Evolutionary conservation across 2,113 vertebrate species (phyloP).

Genomic region (Holacanthus passer): DNA sequence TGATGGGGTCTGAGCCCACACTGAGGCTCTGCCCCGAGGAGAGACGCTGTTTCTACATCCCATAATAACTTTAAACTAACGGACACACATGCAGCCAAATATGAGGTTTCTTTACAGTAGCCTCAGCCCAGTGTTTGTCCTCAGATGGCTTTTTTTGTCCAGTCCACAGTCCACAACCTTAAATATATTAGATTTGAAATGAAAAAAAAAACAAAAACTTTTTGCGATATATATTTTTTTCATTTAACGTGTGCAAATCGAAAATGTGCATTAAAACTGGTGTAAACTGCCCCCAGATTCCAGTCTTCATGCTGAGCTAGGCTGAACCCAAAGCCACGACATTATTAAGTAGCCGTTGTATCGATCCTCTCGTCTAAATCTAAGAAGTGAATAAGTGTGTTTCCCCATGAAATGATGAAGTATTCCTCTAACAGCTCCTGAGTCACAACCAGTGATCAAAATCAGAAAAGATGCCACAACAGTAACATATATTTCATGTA

Average conservation of each 20-base stretch:
- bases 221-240: too few species aligned
- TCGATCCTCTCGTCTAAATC: too few species aligned
- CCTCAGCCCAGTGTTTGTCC: too few species aligned
- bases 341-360: neutral
- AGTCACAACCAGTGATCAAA: neutral
- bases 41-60: constrained; percentile 5
- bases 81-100: neutral
- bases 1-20: constrained; percentile 37
- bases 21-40: constrained; percentile 22
- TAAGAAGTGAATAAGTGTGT: neutral
- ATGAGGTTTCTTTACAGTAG: neutral
- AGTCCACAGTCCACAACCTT: too few species aligned
- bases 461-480: neutral
- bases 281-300: too few species aligned
- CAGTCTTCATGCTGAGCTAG: neutral
- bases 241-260: too few species aligned
- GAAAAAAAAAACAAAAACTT: too few species aligned
- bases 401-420: neutral
- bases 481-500: neutral
- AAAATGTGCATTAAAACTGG: too few species aligned
- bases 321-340: neutral
- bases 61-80: neutral
- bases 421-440: too few species aligned
- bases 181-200: too few species aligned
- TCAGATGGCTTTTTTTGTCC: too few species aligned